These are phyloP conservation scores for Dendrolimus punctatus DNA, from an alignment of 1,140 invertebrate species.

Conservation along the genomic window DNA sequence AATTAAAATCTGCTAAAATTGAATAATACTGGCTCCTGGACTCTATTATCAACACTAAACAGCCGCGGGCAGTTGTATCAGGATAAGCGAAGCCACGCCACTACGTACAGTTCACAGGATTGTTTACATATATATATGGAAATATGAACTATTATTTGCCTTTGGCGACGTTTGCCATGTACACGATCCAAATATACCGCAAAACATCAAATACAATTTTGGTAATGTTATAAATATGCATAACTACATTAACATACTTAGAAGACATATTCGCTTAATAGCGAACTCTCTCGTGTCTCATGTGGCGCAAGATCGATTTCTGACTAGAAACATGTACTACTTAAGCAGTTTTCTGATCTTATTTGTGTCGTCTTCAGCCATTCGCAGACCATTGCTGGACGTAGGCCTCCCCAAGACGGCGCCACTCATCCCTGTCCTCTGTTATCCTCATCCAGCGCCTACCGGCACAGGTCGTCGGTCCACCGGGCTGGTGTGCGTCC, in stretches of 20 bases:
- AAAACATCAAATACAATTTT: conserved; percentile 2
- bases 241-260: too few relatives aligned
- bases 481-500: too few relatives aligned
- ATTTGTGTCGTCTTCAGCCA: too few relatives aligned
- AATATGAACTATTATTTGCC: too few relatives aligned
- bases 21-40: background rate
- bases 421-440: too few relatives aligned
- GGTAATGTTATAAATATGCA: background rate
- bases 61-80: conserved; percentile 5
- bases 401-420: too few relatives aligned
- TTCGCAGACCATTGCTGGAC: too few relatives aligned
- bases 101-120: background rate
- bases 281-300: background rate
- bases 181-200: background rate
- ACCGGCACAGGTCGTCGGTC: too few relatives aligned
- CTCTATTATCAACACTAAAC: conserved; percentile 5
- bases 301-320: background rate
- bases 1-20: background rate
- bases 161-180: background rate
- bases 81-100: background rate
- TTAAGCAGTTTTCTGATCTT: too few relatives aligned
- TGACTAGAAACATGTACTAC: background rate
- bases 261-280: too few relatives aligned
- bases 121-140: too few relatives aligned
- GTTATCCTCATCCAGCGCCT: too few relatives aligned